A percentile compares a stretch with the other conserved stretches of the same genome.
phyloP scores from a whole-genome alignment of 30 jellyfish, hydroid and myxozoan species.

The Chironex yamaguchii region DNA sequence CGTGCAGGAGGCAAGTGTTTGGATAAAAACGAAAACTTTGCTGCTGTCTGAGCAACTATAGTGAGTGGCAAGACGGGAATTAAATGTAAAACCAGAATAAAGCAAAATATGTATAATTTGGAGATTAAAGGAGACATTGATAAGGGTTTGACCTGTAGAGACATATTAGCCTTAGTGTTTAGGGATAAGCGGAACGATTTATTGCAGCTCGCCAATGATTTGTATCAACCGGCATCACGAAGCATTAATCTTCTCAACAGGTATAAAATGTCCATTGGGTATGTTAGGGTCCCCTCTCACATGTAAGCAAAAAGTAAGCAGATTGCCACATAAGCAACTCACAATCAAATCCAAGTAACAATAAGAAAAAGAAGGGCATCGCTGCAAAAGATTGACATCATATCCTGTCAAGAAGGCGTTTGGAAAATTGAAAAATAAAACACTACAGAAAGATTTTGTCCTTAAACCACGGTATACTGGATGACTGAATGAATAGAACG shows the following conservation, averaged over 20 bases:
- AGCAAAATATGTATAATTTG: not conserved
- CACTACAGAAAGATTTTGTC: no score
- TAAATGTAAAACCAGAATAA: not conserved
- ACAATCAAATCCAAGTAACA: not conserved
- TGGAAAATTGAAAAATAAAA: no score
- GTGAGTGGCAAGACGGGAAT: not conserved
- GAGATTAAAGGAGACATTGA: not conserved
- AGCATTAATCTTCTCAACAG: not conserved
- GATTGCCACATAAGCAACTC: constrained; percentile 2
- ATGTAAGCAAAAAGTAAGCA: not conserved
- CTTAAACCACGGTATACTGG: no score
- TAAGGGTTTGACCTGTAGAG: not conserved
- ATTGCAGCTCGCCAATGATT: not conserved
- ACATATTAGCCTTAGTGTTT: not conserved
- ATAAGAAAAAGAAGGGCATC: no score
- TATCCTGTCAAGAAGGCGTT: not conserved
- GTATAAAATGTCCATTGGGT: not conserved
- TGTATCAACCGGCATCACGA: not conserved
- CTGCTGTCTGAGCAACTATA: not conserved
- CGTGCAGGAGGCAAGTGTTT: not conserved
- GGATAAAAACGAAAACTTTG: not conserved
- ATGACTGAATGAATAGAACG: no score
- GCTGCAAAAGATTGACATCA: not conserved
- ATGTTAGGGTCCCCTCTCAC: not conserved
- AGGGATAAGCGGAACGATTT: not conserved